Evolutionary conservation across 2,113 vertebrate genomes (phyloP), one percentile per base, ranked within the genome.

Genomic region (Dolichallabes microphthalmus): DNA sequence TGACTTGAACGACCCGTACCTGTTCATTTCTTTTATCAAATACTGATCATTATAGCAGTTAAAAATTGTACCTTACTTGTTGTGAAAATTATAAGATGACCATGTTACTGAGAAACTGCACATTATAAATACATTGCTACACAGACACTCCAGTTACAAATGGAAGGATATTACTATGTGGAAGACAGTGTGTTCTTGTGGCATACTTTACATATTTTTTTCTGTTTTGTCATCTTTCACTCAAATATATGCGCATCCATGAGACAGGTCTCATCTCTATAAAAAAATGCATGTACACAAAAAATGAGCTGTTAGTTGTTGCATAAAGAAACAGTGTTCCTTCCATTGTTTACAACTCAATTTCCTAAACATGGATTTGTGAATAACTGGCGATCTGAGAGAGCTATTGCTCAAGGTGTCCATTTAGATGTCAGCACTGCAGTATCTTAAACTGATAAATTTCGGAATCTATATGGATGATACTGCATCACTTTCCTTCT

Each of bases 391-490:
- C 50, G 58, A 64, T 80, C 60, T 35, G 55, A 79, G n/a, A 32
- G 39, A 68, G 63, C 81, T 45, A 74, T 61, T 74, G 32, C 25
- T 83, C 35, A 57, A 35, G 1, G 30, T 5, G 68, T 60, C 55
- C 82, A 74, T 83, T 58, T 83, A 81, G 39, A 25, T 81, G 79
- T 81, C 39, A 81, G 79, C 25, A 81, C 8, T n/a, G 79, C 60
- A 81, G 79, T 81, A 64, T 60, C 79, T 64, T 81, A 81, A 81
- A 81, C 79, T 64, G 79, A 81, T 63, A 81, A 81, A 35, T 81
- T 50, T 52, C 39, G 25, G 39, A 81, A 64, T 50, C 35, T 64
- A n/a, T 81, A 81, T 64, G 35, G 60, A 64, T 81, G 60, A 52
- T 50, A 50, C 60, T 19, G 60, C 60, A 81, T 80, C 78, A 30